Evolutionary conservation across 2,113 vertebrate genomes (phyloP).

Genomic region (Pedetes capensis): DNA sequence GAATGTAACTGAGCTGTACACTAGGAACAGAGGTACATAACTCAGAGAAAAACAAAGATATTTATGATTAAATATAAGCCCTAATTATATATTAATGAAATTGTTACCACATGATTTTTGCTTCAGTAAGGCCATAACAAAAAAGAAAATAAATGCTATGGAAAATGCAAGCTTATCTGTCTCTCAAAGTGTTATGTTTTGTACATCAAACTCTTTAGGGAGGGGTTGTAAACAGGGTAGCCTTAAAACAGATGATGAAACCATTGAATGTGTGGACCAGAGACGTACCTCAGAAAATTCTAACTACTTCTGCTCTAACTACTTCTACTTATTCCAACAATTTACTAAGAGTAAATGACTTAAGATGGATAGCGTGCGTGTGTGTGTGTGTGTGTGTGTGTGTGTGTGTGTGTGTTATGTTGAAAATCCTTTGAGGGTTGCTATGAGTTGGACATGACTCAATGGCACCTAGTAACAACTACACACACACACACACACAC

Average conservation of each 20-base stretch:
- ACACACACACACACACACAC: too few species aligned
- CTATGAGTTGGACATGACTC: too few species aligned
- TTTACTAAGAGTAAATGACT: not conserved
- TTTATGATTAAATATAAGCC: not conserved
- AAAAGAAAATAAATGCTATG: not conserved
- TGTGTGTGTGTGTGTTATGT: too few species aligned
- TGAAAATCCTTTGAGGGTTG: too few species aligned
- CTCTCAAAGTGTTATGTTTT: not conserved
- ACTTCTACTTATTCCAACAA: not conserved
- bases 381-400: too few species aligned
- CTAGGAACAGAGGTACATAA: too few species aligned
- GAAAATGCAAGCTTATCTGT: not conserved
- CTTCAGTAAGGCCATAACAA: not conserved
- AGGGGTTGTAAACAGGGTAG: not conserved
- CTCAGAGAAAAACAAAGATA: not conserved
- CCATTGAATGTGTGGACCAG: not conserved
- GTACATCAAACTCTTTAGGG: not conserved
- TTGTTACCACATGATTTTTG: not conserved
- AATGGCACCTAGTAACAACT: too few species aligned
- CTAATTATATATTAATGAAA: not conserved
- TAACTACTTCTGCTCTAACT: not conserved
- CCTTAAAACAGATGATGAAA: not conserved
- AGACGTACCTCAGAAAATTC: not conserved
- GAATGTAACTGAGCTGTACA: too few species aligned
- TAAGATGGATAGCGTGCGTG: not conserved